phyloP scores from a whole-genome alignment of 2,113 vertebrate genomes.

The Salminus brasiliensis region DNA sequence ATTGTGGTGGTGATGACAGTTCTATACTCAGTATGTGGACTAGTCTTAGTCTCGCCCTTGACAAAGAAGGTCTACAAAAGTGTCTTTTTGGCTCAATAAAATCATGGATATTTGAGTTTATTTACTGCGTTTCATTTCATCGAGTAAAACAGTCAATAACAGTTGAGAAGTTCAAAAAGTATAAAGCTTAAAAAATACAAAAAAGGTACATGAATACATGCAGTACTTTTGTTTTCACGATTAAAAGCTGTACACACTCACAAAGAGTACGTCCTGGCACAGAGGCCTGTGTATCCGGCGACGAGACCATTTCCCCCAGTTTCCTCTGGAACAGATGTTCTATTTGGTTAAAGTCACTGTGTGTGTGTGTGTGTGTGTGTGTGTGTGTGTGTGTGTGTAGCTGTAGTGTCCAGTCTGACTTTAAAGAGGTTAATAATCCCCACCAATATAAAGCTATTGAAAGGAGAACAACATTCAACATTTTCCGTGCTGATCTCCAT shows the following conservation, averaged over 20 bases:
- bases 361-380: too few relatives aligned
- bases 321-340: neutral
- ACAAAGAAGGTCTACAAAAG: too few relatives aligned
- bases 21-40: too few relatives aligned
- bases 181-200: neutral
- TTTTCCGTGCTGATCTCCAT: too few relatives aligned
- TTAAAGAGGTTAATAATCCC: too few relatives aligned
- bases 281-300: neutral
- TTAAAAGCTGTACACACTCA: neutral
- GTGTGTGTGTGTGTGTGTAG: too few relatives aligned
- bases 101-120: conserved; percentile 42
- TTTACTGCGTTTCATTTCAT: neutral
- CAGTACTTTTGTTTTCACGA: neutral
- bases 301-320: neutral
- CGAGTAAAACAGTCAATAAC: neutral
- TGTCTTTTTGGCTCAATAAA: too few relatives aligned
- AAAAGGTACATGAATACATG: neutral
- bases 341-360: neutral
- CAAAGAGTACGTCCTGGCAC: neutral
- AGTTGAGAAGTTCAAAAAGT: neutral
- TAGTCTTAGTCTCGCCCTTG: too few relatives aligned
- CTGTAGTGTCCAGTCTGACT: too few relatives aligned
- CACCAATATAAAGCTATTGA: too few relatives aligned
- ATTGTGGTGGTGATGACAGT: too few relatives aligned
- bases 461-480: too few relatives aligned